Conservation (phyloP, 2,113 vertebrate genomes). For the Nanorana parkeri region DNA sequence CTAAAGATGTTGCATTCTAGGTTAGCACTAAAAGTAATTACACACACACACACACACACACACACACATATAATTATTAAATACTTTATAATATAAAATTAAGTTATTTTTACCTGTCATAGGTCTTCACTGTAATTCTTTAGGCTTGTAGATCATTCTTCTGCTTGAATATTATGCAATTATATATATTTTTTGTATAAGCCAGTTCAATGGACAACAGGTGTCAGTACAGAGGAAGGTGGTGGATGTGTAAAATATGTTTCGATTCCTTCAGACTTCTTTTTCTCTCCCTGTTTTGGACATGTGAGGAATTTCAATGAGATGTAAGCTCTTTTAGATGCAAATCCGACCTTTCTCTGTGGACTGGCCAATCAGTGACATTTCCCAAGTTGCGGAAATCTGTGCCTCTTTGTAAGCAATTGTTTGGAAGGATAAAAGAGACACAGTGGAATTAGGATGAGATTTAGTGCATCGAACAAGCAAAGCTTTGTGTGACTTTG, state of each 20-base stretch:
- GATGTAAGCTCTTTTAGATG: conserved; percentile 45
- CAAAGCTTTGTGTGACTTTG: conserved; percentile 44
- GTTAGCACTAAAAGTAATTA: too few species aligned
- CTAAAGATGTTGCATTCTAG: too few species aligned
- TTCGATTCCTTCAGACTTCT: conserved; percentile 3
- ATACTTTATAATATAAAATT: too few species aligned
- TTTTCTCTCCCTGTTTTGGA: conserved; percentile 38
- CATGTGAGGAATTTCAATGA: conserved; percentile 52
- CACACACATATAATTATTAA: too few species aligned
- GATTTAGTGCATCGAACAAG: conserved; percentile 42
- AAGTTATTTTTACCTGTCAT: conserved; percentile 7
- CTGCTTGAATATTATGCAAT: neutral
- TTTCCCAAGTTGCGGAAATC: conserved; percentile 29
- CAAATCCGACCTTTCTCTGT: conserved; percentile 41
- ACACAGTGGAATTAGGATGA: conserved; percentile 52
- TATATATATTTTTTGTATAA: conserved; percentile 1
- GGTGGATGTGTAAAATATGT: conserved; percentile 16
- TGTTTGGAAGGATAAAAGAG: conserved; percentile 47
- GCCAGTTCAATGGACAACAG: neutral
- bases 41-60: too few species aligned
- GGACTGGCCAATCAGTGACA: conserved; percentile 22
- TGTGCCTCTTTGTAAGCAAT: conserved; percentile 44
- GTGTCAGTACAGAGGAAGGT: neutral
- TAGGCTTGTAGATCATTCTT: conserved; percentile 8
- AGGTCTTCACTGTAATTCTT: neutral